These are phyloP conservation scores for Brachirus orientalis DNA, from an alignment of 2,113 vertebrate genomes.

Conservation along the genomic window DNA sequence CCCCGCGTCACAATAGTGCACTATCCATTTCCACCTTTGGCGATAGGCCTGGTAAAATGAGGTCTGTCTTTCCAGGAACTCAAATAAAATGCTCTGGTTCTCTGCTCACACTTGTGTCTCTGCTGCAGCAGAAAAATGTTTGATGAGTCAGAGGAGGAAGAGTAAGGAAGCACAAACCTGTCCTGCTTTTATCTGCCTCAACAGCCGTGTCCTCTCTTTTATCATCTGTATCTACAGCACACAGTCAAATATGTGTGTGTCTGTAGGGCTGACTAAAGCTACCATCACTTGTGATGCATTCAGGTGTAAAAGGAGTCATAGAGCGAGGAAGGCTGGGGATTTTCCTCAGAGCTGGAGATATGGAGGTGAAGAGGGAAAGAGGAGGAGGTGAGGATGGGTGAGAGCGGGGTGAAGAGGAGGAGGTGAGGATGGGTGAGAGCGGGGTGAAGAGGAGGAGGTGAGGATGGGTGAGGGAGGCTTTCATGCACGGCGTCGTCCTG, in stretches of 20 bases:
- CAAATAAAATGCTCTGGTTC: background rate
- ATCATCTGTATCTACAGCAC: constrained; percentile 12
- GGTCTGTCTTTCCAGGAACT: too few relatives aligned
- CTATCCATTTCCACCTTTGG: too few relatives aligned
- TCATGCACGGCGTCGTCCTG: too few relatives aligned
- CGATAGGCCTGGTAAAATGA: too few relatives aligned
- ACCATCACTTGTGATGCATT: constrained; percentile 1
- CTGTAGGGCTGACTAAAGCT: constrained; percentile 6
- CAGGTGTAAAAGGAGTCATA: constrained; percentile 28
- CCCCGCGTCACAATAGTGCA: too few relatives aligned
- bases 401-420: background rate
- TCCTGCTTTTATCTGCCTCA: constrained; percentile 29
- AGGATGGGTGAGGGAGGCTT: background rate
- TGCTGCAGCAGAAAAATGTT: background rate
- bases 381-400: too few relatives aligned
- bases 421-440: too few relatives aligned
- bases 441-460: background rate
- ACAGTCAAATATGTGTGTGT: background rate
- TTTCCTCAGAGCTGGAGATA: constrained; percentile 18
- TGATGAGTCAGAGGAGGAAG: background rate
- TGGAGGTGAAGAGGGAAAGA: background rate
- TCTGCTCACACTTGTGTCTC: too few relatives aligned
- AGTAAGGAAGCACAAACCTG: constrained; percentile 1
- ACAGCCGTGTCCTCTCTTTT: constrained; percentile 11
- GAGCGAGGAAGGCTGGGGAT: constrained; percentile 10